phyloP scores from a whole-genome alignment of 2,888 invertebrate species.

The Apomyelois bistriatella region DNA sequence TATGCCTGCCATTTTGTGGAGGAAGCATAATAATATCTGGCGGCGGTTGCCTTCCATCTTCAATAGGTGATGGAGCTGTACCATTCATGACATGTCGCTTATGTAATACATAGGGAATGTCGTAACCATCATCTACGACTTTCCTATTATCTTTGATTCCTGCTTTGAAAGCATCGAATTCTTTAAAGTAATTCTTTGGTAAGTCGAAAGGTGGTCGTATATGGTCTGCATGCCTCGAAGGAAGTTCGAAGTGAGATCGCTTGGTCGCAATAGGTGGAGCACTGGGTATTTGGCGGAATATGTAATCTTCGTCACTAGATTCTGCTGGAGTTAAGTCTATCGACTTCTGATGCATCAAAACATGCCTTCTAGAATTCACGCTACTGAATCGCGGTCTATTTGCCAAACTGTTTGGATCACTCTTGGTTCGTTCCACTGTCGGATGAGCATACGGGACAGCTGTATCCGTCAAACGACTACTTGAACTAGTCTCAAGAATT shows the following conservation, averaged over 20 bases:
- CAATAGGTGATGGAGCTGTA: constrained; percentile 82
- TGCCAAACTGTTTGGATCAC: constrained; percentile 90
- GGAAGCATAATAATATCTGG: constrained; percentile 71
- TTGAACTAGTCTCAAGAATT: constrained; percentile 76
- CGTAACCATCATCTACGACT: constrained; percentile 78
- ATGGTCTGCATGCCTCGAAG: constrained; percentile 77
- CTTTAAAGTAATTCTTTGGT: constrained; percentile 86
- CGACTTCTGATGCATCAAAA: constrained; percentile 91
- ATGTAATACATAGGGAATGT: constrained; percentile 91
- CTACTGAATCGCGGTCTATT: constrained; percentile 86
- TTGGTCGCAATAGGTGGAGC: constrained; percentile 86
- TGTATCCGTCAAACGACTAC: constrained; percentile 71
- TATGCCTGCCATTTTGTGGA: constrained; percentile 68
- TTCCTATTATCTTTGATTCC: constrained; percentile 75
- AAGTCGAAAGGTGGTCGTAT: constrained; percentile 85
- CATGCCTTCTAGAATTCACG: constrained; percentile 86
- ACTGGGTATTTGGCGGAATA: constrained; percentile 87
- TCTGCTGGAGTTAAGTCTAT: constrained; percentile 92
- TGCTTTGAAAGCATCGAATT: constrained; percentile 81
- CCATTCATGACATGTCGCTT: constrained; percentile 93
- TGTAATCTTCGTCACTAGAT: constrained; percentile 90
- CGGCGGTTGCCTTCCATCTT: constrained; percentile 56
- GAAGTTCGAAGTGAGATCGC: constrained; percentile 85
- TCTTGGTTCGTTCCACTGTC: constrained; percentile 90
- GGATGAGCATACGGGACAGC: constrained; percentile 82